Evolutionary conservation across 2,888 invertebrate genomes (phyloP), one percentile per base, ranked within the genome.

Genomic region (Phanerotoma sp.): DNA sequence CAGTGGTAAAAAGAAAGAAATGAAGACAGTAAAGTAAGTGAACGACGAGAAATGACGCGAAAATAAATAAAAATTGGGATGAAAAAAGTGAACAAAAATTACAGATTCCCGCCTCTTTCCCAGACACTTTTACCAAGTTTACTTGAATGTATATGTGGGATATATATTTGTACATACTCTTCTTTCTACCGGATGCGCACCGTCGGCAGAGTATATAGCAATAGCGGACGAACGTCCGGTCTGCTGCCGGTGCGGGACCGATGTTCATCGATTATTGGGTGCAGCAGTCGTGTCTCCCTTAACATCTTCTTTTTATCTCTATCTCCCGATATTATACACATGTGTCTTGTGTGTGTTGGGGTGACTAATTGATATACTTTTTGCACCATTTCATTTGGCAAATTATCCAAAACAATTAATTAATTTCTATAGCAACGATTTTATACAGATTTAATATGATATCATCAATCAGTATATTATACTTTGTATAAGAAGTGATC

Each of bases 201-300:
- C 67, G 67, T 65, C 64, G 45, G 47, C 64, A 63, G 66, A 68
- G 69, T 61, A 25, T 25, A 25, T 25, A 66, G 69, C 68, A 65
- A 71, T 71, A 72, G 71, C 71, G 71, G 68, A 71, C 70, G 69
- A 70, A 68, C 72, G 69, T 73, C 73, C 72, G 72, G 73, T 71
- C 69, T 67, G 56, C 55, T 60, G 61, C 62, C 64, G 9, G 25
- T 51, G 50, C 56, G 54, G 60, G 70, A 69, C 67, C 70, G 69
- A 68, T 68, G 69, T 66, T 69, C 70, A 66, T 70, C 64, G 65
- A 70, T 69, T 65, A 68, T 66, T 65, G 65, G 66, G 59, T 57
- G 64, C 63, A 63, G 54, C 51, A 25, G 49, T 50, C 13, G 28
- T 20, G 20, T 21, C 18, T 16, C n/a, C 18, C 32, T 25, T 9